phyloP scores from a whole-genome alignment of 1,140 invertebrate species.

The Coelopa frigida region DNA sequence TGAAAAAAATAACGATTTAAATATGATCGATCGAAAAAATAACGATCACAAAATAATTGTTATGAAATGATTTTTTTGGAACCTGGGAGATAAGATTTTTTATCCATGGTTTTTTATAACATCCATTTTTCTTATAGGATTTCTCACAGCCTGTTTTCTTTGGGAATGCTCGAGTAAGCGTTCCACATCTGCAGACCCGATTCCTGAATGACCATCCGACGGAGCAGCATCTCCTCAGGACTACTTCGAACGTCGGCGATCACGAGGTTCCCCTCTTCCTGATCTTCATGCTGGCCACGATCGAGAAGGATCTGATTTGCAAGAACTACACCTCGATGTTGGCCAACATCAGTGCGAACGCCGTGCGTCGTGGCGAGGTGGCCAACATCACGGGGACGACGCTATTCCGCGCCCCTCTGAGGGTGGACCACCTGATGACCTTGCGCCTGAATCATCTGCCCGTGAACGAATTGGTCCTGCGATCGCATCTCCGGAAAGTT shows the following conservation, averaged over 20 bases:
- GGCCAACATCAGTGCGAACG: constrained; percentile 16
- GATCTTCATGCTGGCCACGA: constrained; percentile 26
- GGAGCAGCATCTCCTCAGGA: constrained; percentile 24
- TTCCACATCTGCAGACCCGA: constrained; percentile 13
- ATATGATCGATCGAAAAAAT: background rate
- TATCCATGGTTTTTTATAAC: no score
- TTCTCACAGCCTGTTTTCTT: constrained; percentile 16
- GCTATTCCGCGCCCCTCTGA: constrained; percentile 21
- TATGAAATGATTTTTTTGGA: no score
- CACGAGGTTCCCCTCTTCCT: constrained; percentile 9
- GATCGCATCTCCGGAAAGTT: constrained; percentile 4
- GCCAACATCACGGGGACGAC: constrained; percentile 24
- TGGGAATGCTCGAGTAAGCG: constrained; percentile 23
- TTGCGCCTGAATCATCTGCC: constrained; percentile 17
- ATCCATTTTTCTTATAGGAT: constrained; percentile 13
- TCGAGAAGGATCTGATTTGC: constrained; percentile 23
- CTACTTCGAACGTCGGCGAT: no score
- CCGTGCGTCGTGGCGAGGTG: constrained; percentile 26
- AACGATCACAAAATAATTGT: background rate
- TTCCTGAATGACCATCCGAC: constrained; percentile 22
- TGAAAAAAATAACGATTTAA: no score
- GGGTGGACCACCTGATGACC: constrained; percentile 12
- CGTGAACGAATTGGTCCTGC: constrained; percentile 18
- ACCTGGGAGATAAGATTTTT: no score
- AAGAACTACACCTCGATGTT: constrained; percentile 21